Percentiles rank a stretch among this genome's conserved stretches.
Evolutionary conservation across 2,888 invertebrate species (phyloP).

Genomic region (Aphidoletes aphidimyza): DNA sequence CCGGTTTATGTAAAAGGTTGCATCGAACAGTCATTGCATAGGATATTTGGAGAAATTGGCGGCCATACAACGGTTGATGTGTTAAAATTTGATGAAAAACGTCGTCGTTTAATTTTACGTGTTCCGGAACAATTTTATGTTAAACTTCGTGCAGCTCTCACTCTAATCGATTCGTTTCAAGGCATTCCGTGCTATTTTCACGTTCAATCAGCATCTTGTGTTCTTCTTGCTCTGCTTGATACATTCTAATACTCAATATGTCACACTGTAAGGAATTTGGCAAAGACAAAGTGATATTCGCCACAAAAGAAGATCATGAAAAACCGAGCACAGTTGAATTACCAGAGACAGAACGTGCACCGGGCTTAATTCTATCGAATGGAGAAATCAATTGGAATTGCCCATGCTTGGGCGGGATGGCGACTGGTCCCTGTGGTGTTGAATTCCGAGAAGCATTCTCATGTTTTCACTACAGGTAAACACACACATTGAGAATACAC

Average conservation of each 20-base stretch:
- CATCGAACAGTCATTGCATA: constrained; percentile 68
- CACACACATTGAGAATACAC: constrained; percentile 28
- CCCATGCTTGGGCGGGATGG: constrained; percentile 97
- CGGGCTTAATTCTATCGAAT: constrained; percentile 83
- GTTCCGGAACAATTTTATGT: constrained; percentile 69
- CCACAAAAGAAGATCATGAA: constrained; percentile 81
- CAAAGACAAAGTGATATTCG: constrained; percentile 87
- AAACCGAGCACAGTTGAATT: constrained; percentile 76
- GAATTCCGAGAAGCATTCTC: constrained; percentile 94
- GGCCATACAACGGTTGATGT: constrained; percentile 69
- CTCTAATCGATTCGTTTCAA: constrained; percentile 68
- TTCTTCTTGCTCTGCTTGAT: constrained; percentile 64
- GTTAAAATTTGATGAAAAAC: constrained; percentile 68
- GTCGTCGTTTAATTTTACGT: constrained; percentile 69
- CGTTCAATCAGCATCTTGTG: constrained; percentile 69
- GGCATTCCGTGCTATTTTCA: constrained; percentile 69
- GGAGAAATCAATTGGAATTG: constrained; percentile 97
- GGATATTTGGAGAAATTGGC: constrained; percentile 72
- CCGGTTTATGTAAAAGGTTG: constrained; percentile 70
- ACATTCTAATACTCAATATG: constrained; percentile 62
- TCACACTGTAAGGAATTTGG: constrained; percentile 69
- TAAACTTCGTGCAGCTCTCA: constrained; percentile 71
- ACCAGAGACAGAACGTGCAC: constrained; percentile 78
- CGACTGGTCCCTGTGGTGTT: constrained; percentile 93
- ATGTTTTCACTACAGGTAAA: constrained; percentile 87